Evolutionary conservation across 23 tunicate genomes (phyloP).

Genomic region (Halocynthia aurantium): DNA sequence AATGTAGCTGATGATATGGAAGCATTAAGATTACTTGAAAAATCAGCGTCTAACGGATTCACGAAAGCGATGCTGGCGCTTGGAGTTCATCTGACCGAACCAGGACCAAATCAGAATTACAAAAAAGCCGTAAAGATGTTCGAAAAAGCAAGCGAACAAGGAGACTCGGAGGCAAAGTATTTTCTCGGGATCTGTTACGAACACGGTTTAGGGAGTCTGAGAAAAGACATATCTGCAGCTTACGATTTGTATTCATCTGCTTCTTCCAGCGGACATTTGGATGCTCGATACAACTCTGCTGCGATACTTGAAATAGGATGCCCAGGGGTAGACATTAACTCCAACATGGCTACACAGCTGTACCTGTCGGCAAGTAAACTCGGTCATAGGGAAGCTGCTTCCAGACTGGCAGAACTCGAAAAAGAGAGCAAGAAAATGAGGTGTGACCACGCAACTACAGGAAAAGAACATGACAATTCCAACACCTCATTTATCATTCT

Average conservation of each 20-base stretch:
- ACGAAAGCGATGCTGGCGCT: background rate
- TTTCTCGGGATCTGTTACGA: constrained; percentile 5
- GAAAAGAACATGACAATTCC: too few relatives aligned
- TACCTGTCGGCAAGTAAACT: background rate
- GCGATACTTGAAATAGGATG: background rate
- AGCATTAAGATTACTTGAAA: constrained; percentile 1
- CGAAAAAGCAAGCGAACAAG: background rate
- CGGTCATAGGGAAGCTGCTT: background rate
- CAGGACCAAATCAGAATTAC: background rate
- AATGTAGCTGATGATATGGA: background rate
- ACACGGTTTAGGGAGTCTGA: background rate
- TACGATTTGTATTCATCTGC: constrained; percentile 8
- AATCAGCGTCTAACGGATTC: background rate
- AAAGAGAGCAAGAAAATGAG: background rate
- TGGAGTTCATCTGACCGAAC: background rate
- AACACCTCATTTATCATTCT: too few relatives aligned
- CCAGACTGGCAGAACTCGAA: background rate
- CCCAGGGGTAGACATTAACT: background rate
- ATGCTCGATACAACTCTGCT: background rate
- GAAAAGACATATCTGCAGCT: background rate
- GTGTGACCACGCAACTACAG: too few relatives aligned
- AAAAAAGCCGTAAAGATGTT: constrained; percentile 6
- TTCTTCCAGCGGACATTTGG: background rate
- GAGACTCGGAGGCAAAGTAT: background rate
- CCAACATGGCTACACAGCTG: background rate